Conservation (phyloP, 2,113 vertebrate species). For the Onychostruthus taczanowskii region DNA sequence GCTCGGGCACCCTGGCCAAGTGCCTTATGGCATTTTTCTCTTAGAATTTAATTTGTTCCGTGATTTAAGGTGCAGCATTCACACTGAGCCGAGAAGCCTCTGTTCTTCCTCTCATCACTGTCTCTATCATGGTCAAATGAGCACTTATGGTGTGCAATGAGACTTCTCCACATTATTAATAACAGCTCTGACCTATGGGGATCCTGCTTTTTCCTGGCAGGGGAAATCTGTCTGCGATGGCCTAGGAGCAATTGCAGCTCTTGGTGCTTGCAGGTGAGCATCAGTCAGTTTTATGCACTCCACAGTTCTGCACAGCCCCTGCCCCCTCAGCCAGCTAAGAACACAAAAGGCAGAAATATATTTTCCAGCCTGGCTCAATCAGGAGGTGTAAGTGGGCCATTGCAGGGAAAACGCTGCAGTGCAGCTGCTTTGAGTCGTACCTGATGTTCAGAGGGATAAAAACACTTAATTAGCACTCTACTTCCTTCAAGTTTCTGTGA, state of each 20-base stretch:
- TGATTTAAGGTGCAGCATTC: slow-evolving; percentile 8
- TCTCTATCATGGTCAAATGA: neutral
- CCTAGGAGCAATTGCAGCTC: neutral
- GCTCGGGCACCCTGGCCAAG: neutral
- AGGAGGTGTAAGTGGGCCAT: neutral
- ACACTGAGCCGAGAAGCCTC: neutral
- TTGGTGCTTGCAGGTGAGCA: neutral
- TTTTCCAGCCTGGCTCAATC: neutral
- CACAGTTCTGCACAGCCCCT: neutral
- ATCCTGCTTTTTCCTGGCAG: neutral
- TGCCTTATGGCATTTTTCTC: neutral
- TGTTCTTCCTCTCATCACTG: neutral
- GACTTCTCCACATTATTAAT: neutral
- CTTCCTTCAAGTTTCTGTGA: neutral
- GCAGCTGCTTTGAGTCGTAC: neutral
- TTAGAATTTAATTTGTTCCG: slow-evolving; percentile 2
- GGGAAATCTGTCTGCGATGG: neutral
- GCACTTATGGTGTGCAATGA: neutral
- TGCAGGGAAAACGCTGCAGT: neutral
- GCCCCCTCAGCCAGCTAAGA: neutral
- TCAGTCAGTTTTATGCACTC: neutral
- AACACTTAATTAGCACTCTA: neutral
- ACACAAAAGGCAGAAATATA: neutral
- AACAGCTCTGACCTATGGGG: neutral
- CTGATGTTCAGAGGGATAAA: neutral